Base-by-base conservation (phyloP, 2,888 invertebrate genomes). In the Gnatocerus cornutus region DNA sequence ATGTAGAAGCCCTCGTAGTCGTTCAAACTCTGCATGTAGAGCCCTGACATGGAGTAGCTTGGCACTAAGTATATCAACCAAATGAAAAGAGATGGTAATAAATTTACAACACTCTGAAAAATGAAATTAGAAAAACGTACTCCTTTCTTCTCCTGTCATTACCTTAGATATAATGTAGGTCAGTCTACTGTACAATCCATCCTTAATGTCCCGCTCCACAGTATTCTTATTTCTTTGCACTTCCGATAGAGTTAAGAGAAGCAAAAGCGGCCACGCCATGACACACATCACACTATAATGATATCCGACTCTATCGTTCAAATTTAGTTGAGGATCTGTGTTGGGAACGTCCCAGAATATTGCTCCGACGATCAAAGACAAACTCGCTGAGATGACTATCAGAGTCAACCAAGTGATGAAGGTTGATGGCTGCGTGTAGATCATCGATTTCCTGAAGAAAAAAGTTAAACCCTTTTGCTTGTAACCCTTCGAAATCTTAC, bases 301-400 rank as follows among this genome's bases (percentile, higher is more conserved):
- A 82, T 93, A 95, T n/a, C 96, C 96, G 68, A 95, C 83, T 66
- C 97, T 88, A 82, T 93, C 93, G 82, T 93, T 92, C 77, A 92
- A 88, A 41, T 89, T 88, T 55, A 93, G 81, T 85, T 93, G 90
- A 1, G 91, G 87, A 83, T 94, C 94, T 2, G 92, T 90, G 37
- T 91, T 87, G 0, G 94, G 92, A 3, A 96, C 89, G 81, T 96
- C 95, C 95, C 96, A 96, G 84, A 94, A 97, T 76, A 96, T 91
- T 74, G 94, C 92, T 41, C 97, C 97, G 30, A 94, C 89, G 74
- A 94, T 87, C 59, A 97, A 88, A 1, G 97, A 96, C 80, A 97
- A 88, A 72, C 93, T 88, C 0, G 93, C 94, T 0, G 96, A 92
- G 10, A 94, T 87, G 13, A 96, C 88, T 8, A 96, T 88, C 72